Evolutionary conservation across 2,888 invertebrate genomes (phyloP).

Genomic region (Neocrepidodera transversa): DNA sequence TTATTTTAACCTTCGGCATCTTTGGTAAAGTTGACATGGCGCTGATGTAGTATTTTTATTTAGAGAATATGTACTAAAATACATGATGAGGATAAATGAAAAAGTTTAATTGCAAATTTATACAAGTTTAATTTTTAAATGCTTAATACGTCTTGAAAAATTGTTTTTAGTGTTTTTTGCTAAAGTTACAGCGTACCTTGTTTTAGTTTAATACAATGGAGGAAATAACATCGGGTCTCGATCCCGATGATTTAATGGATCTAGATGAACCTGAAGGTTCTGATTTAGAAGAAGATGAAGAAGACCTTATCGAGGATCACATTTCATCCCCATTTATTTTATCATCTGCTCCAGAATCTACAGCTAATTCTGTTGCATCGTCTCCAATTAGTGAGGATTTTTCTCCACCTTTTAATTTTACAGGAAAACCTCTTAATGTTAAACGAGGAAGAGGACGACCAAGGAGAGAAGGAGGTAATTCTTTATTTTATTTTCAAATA

Average conservation of each 20-base stretch:
- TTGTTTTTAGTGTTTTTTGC: too few species aligned
- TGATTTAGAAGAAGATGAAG: constrained; percentile 77
- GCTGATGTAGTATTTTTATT: constrained; percentile 44
- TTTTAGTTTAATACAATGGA: constrained; percentile 54
- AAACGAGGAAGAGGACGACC: constrained; percentile 84
- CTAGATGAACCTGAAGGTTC: constrained; percentile 77
- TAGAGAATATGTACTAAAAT: constrained; percentile 12
- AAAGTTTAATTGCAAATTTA: background rate
- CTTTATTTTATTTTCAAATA: background rate
- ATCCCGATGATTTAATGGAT: constrained; percentile 69
- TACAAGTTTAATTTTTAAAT: background rate
- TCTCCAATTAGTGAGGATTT: constrained; percentile 67
- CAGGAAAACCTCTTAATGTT: constrained; percentile 69
- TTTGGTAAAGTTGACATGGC: constrained; percentile 44
- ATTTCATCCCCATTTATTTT: constrained; percentile 61
- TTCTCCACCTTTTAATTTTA: constrained; percentile 68
- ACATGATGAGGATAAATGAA: constrained; percentile 13
- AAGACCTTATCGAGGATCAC: constrained; percentile 64
- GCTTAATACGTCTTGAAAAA: too few species aligned
- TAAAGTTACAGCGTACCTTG: too few species aligned
- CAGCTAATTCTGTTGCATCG: constrained; percentile 70
- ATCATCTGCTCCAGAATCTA: constrained; percentile 67
- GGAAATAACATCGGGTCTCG: constrained; percentile 57
- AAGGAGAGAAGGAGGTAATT: constrained; percentile 72
- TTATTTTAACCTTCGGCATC: constrained; percentile 24